Evolutionary conservation across 2,888 invertebrate genomes (phyloP).

Genomic region (Lypha dubia): DNA sequence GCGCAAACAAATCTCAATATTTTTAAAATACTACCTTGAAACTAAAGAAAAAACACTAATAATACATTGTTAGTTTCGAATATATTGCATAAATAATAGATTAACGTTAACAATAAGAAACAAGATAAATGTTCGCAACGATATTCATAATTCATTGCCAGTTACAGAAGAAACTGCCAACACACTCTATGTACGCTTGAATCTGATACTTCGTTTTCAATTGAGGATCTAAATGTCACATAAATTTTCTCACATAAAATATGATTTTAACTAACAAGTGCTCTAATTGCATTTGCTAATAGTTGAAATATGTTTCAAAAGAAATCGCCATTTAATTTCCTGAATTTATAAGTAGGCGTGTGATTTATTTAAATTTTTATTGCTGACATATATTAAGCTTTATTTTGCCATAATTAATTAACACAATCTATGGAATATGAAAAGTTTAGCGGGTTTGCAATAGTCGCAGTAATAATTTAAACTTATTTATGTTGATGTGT

Average conservation of each 20-base stretch:
- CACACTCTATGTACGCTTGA: background rate
- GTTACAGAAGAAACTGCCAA: background rate
- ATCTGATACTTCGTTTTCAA: background rate
- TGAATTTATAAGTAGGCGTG: slow-evolving; percentile 44
- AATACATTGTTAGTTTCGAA: slow-evolving; percentile 48
- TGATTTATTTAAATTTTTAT: slow-evolving; percentile 55
- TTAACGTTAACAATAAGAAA: slow-evolving; percentile 33
- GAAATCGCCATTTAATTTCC: slow-evolving; percentile 16
- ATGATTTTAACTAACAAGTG: slow-evolving; percentile 2
- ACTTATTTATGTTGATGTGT: slow-evolving; percentile 53
- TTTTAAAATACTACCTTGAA: slow-evolving; percentile 60
- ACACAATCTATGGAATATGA: slow-evolving; percentile 26
- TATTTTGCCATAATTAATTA: slow-evolving; percentile 60
- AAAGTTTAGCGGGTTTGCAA: background rate
- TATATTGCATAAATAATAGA: slow-evolving; percentile 45
- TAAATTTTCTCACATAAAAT: slow-evolving; percentile 55
- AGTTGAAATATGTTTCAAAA: background rate
- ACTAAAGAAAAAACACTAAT: slow-evolving; percentile 19
- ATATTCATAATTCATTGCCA: slow-evolving; percentile 6
- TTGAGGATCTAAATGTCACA: slow-evolving; percentile 49
- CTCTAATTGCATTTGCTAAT: slow-evolving; percentile 36
- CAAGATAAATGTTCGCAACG: background rate
- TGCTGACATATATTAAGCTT: slow-evolving; percentile 50
- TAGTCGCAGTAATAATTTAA: background rate
- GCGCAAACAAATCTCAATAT: slow-evolving; percentile 62